A percentile compares a stretch with the other conserved stretches of the same genome.
These are phyloP conservation scores for Blomia tropicalis DNA, from an alignment of 2,888 invertebrate species.

Conservation along the genomic window DNA sequence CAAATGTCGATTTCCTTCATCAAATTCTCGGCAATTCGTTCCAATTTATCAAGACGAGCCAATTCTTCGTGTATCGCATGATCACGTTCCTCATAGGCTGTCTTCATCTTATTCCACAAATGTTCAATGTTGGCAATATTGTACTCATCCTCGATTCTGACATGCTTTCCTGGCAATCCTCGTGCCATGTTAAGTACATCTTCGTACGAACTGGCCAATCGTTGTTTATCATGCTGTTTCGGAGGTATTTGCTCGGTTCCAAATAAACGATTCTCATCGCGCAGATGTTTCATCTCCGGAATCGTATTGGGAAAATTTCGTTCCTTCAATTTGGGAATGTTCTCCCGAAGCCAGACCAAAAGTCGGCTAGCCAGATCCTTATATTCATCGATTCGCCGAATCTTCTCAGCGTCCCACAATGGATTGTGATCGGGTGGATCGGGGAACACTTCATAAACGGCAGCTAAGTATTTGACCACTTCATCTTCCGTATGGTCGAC, in stretches of 20 bases:
- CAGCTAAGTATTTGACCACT: slow-evolving; percentile 97
- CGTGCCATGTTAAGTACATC: slow-evolving; percentile 46
- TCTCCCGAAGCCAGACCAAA: slow-evolving; percentile 80
- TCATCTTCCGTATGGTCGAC: slow-evolving; percentile 98
- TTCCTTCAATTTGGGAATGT: slow-evolving; percentile 66
- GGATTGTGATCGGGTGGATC: slow-evolving; percentile 48
- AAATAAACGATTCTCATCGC: slow-evolving; percentile 78
- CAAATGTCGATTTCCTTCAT: slow-evolving; percentile 71
- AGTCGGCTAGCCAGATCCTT: slow-evolving; percentile 70
- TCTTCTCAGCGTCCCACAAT: slow-evolving; percentile 46
- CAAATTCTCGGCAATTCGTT: slow-evolving; percentile 80
- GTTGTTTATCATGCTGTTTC: slow-evolving; percentile 72
- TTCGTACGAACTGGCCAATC: slow-evolving; percentile 61
- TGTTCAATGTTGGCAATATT: slow-evolving; percentile 50
- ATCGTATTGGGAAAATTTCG: slow-evolving; percentile 79
- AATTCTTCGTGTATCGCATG: slow-evolving; percentile 77
- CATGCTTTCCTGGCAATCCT: slow-evolving; percentile 46
- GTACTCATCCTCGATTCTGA: slow-evolving; percentile 31
- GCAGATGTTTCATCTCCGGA: slow-evolving; percentile 83
- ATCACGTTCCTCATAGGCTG: slow-evolving; percentile 77
- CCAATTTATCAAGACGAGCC: slow-evolving; percentile 65
- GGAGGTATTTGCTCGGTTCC: slow-evolving; percentile 84
- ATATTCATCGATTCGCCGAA: slow-evolving; percentile 76
- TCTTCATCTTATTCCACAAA: slow-evolving; percentile 69
- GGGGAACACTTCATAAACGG: slow-evolving; percentile 97